Base-by-base conservation (phyloP, 2,888 invertebrate genomes). In the Acanthosepion esculentum region DNA sequence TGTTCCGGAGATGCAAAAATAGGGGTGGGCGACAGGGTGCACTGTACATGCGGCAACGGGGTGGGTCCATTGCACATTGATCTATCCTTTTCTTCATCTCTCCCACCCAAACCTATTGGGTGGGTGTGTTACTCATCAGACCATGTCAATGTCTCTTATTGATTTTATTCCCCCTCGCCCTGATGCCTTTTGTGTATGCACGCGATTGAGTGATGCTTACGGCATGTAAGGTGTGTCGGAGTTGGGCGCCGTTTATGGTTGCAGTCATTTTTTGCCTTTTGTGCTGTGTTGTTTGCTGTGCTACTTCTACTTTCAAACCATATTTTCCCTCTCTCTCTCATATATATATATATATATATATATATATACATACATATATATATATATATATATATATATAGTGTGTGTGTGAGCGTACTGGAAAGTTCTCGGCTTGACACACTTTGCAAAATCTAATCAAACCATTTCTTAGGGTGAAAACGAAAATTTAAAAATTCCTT, bases 111-210 rank as follows among this genome's bases (percentile, higher is more conserved):
- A 33, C 78, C n/a, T 78, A 78, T 18, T 18, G 78, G 78, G 78
- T 78, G 78, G 78, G 78, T 78, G 78, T 78, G 78, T 78, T 78
- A 78, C 78, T 78, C 78, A 78, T 78, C 78, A 78, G 78, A 78
- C n/a, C 78, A 78, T 78, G 78, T 78, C 78, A 78, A 78, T 78
- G 78, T 78, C n/a, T n/a, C 78, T 78, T 78, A 78, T 78, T 78
- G 78, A 78, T 78, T 78, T 78, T 33, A n/a, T n/a, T 78, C n/a
- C n/a, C 78, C 78, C 78, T 18, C 78, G 10, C 78, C 78, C n/a
- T 78, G 18, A 78, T 78, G 78, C 18, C 59, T 78, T 78, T 78
- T 78, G 78, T 78, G 78, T 78, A 33, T 33, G n/a, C 78, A 78
- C 12, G n/a, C 78, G 18, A 12, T 78, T 33, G n/a, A 15, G 33